Evolutionary conservation across 2,113 vertebrate species (phyloP).

Genomic region (Chloropsis cyanopogon): DNA sequence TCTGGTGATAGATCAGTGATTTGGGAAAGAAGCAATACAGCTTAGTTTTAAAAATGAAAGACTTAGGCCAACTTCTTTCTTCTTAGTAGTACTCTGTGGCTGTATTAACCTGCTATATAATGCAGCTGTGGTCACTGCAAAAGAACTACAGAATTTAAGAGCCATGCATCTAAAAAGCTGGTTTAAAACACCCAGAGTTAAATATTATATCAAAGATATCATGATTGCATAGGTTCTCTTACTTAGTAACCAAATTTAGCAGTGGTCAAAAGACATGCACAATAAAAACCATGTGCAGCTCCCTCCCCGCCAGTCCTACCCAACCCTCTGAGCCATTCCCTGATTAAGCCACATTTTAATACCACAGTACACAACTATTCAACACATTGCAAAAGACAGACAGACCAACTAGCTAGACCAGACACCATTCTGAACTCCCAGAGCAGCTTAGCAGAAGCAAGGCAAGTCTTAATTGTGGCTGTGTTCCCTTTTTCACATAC

Average conservation of each 20-base stretch:
- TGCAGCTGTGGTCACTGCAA: slow-evolving; percentile 36
- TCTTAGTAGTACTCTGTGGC: not conserved
- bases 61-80: not conserved
- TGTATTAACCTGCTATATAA: slow-evolving; percentile 12
- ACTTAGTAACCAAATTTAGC: slow-evolving; percentile 37
- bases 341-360: slow-evolving; percentile 8
- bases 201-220: slow-evolving; percentile 31
- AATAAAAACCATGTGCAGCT: not conserved
- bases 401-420: slow-evolving; percentile 7
- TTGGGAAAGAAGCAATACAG: not conserved
- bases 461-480: slow-evolving; percentile 6
- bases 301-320: not conserved
- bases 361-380: slow-evolving; percentile 20
- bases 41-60: not conserved
- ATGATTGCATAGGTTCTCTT: slow-evolving; percentile 70
- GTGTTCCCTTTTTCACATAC: slow-evolving; percentile 35
- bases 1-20: not conserved
- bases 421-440: slow-evolving; percentile 41
- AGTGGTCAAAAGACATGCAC: slow-evolving; percentile 56
- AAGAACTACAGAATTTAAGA: slow-evolving; percentile 24
- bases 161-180: slow-evolving; percentile 52
- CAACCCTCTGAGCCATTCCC: slow-evolving; percentile 55
- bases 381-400: slow-evolving; percentile 35
- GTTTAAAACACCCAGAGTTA: not conserved
- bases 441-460: slow-evolving; percentile 46